A percentile compares a stretch with the other conserved stretches of the same genome.
Conservation (phyloP, 1,140 invertebrate species). For the Pseudomyrmex flavicornis region DNA sequence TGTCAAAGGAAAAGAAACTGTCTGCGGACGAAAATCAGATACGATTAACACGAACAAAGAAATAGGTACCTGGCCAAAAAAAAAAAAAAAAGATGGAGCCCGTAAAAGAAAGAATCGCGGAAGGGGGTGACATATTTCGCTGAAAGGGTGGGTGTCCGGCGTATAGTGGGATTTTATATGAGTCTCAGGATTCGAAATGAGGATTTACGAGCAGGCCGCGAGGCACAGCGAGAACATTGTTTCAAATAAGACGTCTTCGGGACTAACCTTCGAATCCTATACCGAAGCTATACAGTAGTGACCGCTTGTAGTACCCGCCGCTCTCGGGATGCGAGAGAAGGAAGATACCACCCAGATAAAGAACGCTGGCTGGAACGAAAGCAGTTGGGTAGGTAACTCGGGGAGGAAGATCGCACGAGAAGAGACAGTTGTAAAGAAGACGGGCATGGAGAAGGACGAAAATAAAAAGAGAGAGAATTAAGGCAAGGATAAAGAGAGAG, state of each 20-base stretch:
- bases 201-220: constrained; percentile 83
- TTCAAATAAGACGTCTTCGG: constrained; percentile 84
- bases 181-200: constrained; percentile 85
- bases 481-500: constrained; percentile 24
- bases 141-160: constrained; percentile 51
- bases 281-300: background rate
- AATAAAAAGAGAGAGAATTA: constrained; percentile 21
- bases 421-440: constrained; percentile 24
- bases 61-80: background rate
- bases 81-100: background rate
- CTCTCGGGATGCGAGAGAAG: background rate
- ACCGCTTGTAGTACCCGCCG: constrained; percentile 49
- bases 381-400: background rate
- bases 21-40: background rate
- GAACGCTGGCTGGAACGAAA: background rate
- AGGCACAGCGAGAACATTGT: constrained; percentile 82
- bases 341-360: background rate
- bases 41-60: constrained; percentile 25
- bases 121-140: constrained; percentile 46
- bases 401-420: constrained; percentile 14
- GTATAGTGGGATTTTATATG: constrained; percentile 81
- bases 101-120: constrained; percentile 51
- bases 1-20: background rate
- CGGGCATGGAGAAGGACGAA: background rate
- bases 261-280: constrained; percentile 71